Evolutionary conservation across 2,113 vertebrate genomes (phyloP), one percentile per base, ranked within the genome.

Genomic region (Xiphorhynchus elegans): DNA sequence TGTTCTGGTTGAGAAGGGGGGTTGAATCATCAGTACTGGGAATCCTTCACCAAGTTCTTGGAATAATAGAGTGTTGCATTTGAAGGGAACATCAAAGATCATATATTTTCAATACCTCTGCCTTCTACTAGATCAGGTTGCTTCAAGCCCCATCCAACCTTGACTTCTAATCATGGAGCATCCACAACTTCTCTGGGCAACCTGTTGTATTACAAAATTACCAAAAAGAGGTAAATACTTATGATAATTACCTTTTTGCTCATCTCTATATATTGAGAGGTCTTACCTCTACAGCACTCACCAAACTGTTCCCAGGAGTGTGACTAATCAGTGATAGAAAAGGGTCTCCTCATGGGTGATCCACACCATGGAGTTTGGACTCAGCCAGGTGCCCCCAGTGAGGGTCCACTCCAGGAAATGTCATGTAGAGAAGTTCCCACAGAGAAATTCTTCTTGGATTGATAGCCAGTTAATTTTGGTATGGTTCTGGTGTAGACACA

Each of bases 291-390:
- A 40, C 23, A 69, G 5, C 13, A 46, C 5, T 75, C 17, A 53
- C 6, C 18, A 67, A 33, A 39, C 6, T 0, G 0, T 21, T 78
- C 31, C n/a, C 11, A 52, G n/a, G 13, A 69, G 2, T 14, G 17
- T 49, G 47, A 13, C 14, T 90, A 28, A 49, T 21, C n/a, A 31
- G 3, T 29, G 13, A 20, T 1, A 4, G 46, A 46, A 75, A 75
- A 70, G 5, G 11, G 2, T 46, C 11, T 66, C 17, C 84, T 58
- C 37, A 46, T 11, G 37, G 29, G 10, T 64, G 18, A 50, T 47
- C 7, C 12, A 28, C 1, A 1, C 53, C 6, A n/a, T 3, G 5
- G 17, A n/a, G 10, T 80, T 23, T 67, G 24, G 18, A 37, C 24
- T 37, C 28, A 81, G 10, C 2, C 21, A 63, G 53, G 13, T 2